A percentile compares a stretch with the other conserved stretches of the same genome.
Evolutionary conservation across 1,140 invertebrate genomes (phyloP).

Genomic region (Hyles euphorbiae): DNA sequence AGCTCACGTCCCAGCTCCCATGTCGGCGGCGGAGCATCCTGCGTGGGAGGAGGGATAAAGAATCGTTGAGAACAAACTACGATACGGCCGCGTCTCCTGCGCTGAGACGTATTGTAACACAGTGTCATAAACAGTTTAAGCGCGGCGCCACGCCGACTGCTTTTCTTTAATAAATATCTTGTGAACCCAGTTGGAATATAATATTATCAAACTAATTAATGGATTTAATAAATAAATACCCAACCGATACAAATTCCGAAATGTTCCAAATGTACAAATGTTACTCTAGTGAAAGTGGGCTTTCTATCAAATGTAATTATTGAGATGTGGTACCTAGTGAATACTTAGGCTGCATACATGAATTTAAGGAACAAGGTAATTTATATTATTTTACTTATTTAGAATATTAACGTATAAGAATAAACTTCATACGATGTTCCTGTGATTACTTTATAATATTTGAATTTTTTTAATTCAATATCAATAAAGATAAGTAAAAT

Average conservation of each 20-base stretch:
- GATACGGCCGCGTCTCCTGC: conserved; percentile 17
- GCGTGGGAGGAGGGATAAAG: conserved; percentile 22
- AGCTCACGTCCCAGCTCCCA: no score
- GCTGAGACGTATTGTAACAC: not conserved
- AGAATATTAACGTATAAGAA: no score
- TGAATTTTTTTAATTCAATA: no score
- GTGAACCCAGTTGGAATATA: not conserved
- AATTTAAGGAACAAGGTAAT: conserved; percentile 54
- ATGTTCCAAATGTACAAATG: conserved; percentile 21
- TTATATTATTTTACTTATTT: not conserved
- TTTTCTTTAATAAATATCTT: not conserved
- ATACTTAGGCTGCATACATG: conserved; percentile 55
- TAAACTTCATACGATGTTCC: no score
- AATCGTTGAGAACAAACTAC: conserved; percentile 6
- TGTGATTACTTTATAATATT: no score
- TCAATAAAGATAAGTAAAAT: no score
- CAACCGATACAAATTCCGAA: not conserved
- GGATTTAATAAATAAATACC: conserved; percentile 20
- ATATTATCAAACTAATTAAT: conserved; percentile 7
- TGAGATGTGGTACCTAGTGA: conserved; percentile 62
- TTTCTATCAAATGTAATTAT: conserved; percentile 43
- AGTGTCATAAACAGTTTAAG: no score
- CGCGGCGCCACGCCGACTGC: no score
- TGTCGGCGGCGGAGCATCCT: not conserved
- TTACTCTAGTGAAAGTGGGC: conserved; percentile 56